Evolutionary conservation across 2,888 invertebrate genomes (phyloP).

Genomic region (Nemurella pictetii): DNA sequence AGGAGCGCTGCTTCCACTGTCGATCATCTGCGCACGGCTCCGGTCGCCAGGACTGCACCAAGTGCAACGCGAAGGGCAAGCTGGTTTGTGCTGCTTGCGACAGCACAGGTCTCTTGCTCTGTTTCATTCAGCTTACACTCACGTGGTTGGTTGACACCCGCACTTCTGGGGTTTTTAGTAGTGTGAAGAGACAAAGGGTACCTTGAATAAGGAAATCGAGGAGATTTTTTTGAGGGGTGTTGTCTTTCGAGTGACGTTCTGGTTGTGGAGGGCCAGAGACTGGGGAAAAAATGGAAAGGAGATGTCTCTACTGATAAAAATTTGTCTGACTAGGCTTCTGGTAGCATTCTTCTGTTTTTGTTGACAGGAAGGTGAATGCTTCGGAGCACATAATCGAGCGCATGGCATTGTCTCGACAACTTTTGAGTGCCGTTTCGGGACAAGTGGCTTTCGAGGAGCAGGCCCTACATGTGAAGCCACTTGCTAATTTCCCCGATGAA

Average conservation of each 20-base stretch:
- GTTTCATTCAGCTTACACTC: slow-evolving; percentile 54
- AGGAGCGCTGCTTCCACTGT: slow-evolving; percentile 51
- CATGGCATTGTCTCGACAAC: slow-evolving; percentile 52
- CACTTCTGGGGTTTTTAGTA: background rate
- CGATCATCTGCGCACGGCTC: slow-evolving; percentile 50
- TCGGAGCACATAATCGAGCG: slow-evolving; percentile 54
- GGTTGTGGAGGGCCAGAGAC: no score
- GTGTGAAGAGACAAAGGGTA: no score
- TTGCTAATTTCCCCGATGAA: slow-evolving; percentile 55
- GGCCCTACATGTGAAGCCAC: slow-evolving; percentile 52
- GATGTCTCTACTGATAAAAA: no score
- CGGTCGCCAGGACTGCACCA: slow-evolving; percentile 51
- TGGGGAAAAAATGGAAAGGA: no score
- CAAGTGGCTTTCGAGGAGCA: slow-evolving; percentile 57
- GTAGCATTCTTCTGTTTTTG: slow-evolving; percentile 11
- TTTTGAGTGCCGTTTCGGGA: slow-evolving; percentile 54
- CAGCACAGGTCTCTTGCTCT: slow-evolving; percentile 53
- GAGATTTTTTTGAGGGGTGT: no score
- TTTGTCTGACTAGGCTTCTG: background rate
- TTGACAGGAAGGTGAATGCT: slow-evolving; percentile 54
- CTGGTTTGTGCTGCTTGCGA: slow-evolving; percentile 53
- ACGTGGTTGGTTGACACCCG: slow-evolving; percentile 49
- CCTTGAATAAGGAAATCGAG: no score
- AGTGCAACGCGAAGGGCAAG: slow-evolving; percentile 53
- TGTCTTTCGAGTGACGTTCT: no score